Percentiles rank a stretch among this genome's conserved stretches.
Evolutionary conservation across 2,888 invertebrate species (phyloP).

Genomic region (Mechanitis messenoides): DNA sequence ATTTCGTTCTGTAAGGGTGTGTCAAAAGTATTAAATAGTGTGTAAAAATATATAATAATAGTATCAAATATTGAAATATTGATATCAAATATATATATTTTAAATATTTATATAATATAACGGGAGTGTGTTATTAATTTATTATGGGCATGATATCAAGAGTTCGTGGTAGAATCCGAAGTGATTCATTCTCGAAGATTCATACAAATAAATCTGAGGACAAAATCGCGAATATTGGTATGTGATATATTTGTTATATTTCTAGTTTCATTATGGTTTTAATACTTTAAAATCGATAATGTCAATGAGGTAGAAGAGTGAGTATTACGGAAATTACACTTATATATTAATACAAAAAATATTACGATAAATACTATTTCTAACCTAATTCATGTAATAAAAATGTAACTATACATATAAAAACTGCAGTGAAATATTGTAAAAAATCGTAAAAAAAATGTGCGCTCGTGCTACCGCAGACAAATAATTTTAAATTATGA

Average conservation of each 20-base stretch:
- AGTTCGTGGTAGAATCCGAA: slow-evolving; percentile 80
- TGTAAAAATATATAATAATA: slow-evolving; percentile 8
- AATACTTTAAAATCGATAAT: no score
- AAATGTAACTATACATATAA: no score
- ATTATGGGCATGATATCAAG: slow-evolving; percentile 84
- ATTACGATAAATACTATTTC: no score
- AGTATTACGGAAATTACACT: no score
- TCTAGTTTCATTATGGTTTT: background rate
- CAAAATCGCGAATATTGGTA: slow-evolving; percentile 83
- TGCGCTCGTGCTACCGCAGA: no score
- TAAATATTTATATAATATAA: slow-evolving; percentile 6
- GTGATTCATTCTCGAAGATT: slow-evolving; percentile 79
- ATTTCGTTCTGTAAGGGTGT: slow-evolving; percentile 46
- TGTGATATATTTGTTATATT: slow-evolving; percentile 28
- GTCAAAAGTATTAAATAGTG: slow-evolving; percentile 22
- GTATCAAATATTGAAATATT: background rate
- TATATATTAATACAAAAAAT: no score
- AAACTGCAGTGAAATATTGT: no score
- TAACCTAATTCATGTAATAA: no score
- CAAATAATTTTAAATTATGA: no score
- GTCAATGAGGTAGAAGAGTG: no score
- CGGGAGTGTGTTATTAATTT: slow-evolving; percentile 5
- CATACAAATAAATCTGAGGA: slow-evolving; percentile 79
- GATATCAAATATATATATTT: background rate
- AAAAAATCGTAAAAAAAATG: no score